phyloP scores from a whole-genome alignment of 2,888 invertebrate species.

The Oscheius sp. region DNA sequence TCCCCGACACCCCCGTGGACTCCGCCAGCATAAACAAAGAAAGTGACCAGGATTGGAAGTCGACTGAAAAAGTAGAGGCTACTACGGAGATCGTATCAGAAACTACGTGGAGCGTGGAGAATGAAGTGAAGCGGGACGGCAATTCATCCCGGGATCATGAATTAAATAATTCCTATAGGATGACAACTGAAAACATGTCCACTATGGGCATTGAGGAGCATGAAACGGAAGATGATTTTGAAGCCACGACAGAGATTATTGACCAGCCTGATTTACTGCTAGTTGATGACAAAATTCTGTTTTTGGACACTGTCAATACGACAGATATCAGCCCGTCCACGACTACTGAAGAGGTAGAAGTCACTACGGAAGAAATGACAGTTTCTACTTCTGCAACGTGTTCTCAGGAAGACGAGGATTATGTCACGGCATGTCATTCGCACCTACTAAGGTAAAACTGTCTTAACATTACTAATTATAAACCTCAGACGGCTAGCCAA shows the following conservation, averaged over 20 bases:
- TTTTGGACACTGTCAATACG: background rate
- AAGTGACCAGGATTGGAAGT: background rate
- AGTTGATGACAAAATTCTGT: too few species aligned
- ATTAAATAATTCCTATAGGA: slow-evolving; percentile 21
- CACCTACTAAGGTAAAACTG: slow-evolving; percentile 16
- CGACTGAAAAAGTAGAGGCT: slow-evolving; percentile 1
- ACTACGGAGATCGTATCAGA: slow-evolving; percentile 5
- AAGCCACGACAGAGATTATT: background rate
- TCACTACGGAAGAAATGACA: background rate
- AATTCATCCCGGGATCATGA: slow-evolving; percentile 3
- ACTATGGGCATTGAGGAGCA: slow-evolving; percentile 7
- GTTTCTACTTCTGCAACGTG: background rate
- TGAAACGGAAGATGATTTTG: background rate
- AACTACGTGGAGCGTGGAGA: too few species aligned
- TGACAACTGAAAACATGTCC: background rate
- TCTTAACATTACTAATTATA: background rate
- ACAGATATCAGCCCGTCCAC: background rate
- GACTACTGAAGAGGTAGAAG: background rate
- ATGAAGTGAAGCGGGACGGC: too few species aligned
- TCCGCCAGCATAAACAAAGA: background rate
- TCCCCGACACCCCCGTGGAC: background rate
- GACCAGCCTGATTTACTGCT: slow-evolving; percentile 6
- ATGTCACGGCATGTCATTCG: slow-evolving; percentile 28
- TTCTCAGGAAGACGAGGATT: slow-evolving; percentile 32
- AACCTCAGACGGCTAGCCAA: slow-evolving; percentile 12